phyloP scores from a whole-genome alignment of 1,140 invertebrate genomes.

The Drosophila mojavensis region DNA sequence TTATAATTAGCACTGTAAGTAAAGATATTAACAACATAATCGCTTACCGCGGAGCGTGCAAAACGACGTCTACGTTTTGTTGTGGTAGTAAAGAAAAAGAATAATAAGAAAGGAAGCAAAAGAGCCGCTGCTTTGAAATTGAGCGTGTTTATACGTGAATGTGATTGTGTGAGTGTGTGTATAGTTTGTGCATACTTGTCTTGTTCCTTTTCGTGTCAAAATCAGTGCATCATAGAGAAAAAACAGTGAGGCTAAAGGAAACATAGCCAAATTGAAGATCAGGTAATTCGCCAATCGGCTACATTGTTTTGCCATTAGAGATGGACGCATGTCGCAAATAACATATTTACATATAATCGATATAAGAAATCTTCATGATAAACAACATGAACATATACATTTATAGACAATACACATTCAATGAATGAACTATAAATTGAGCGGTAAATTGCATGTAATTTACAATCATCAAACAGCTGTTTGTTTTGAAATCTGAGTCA shows the following conservation, averaged over 20 bases:
- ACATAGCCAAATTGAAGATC: not conserved
- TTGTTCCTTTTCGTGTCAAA: conserved; percentile 23
- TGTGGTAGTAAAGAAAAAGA: conserved; percentile 18
- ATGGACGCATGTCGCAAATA: conserved; percentile 12
- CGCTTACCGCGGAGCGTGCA: conserved; percentile 4
- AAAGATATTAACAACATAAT: conserved; percentile 13
- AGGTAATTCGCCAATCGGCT: conserved; percentile 27
- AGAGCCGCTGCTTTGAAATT: conserved; percentile 25
- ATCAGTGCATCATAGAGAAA: conserved; percentile 18
- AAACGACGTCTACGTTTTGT: conserved; percentile 12
- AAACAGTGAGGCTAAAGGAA: not conserved
- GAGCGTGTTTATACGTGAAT: not conserved
- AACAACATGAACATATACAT: not conserved
- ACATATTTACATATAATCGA: not conserved
- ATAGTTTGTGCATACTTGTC: conserved; percentile 15
- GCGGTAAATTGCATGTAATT: no score
- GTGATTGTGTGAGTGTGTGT: conserved; percentile 9
- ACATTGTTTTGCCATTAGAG: conserved; percentile 12
- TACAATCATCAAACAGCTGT: not conserved
- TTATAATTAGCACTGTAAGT: conserved; percentile 36
- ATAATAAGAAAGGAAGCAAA: conserved; percentile 8
- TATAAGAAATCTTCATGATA: not conserved
- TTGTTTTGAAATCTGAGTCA: no score
- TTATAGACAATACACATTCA: no score
- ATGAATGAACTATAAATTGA: no score